Evolutionary conservation across 2,113 vertebrate species (phyloP), one percentile per base, ranked within the genome.

Genomic region (Mirza zaza): DNA sequence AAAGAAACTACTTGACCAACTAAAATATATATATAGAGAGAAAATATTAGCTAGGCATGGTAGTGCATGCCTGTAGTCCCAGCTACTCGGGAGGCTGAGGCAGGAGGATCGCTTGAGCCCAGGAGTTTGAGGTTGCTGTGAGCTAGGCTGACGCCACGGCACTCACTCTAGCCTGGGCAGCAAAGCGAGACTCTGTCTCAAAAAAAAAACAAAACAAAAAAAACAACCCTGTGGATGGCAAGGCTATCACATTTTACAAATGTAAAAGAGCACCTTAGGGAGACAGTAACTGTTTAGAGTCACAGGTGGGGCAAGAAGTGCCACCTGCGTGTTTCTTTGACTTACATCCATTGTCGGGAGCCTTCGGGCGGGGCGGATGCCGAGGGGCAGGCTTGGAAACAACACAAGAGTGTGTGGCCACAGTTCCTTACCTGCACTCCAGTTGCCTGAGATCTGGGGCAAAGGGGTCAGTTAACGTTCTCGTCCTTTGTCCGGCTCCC

Each of bases 381-480:
- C 36, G 39, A n/a, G 34, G 7, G 42, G n/a, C 5, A 3, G 6
- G 4, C 0, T 3, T 68, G 15, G 36, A 67, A 34, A 42, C 17
- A 20, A 50, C 21, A 13, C 3, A 20, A 61, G 8, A 50, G 3
- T 2, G 3, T 2, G 8, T 12, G 27, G 25, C 29, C 20, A 1
- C 36, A 2, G 20, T 17, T 8, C 5, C 52, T 90, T 3, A 8
- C 7, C 17, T 55, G 25, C 48, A 34, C n/a, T 52, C 80, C 27
- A 17, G 5, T 10, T 9, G 59, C 13, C 48, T 68, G 15, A 4
- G 2, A 25, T 15, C 29, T 34, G 2, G 17, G 6, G 12, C 0
- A 3, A 52, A 20, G 14, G 7, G 5, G 5, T 5, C 17, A 21
- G 20, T 27, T 8, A 39, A 52, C 25, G 2, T 13, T 7, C 3